Conservation (phyloP, 2,888 invertebrate species). For the Falcaria lacertinaria region DNA sequence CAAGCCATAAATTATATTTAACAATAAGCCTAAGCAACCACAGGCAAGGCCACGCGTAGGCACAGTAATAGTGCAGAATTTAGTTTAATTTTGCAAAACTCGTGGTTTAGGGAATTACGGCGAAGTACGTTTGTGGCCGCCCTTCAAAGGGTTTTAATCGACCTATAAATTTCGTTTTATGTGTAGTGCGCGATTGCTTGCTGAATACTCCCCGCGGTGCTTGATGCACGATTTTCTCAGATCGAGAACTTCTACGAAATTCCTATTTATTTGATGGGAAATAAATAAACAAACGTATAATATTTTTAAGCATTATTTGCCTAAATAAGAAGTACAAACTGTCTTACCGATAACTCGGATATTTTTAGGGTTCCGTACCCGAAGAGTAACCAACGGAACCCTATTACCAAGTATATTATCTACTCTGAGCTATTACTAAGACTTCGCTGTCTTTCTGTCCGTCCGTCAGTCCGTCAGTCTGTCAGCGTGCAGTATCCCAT, state of each 20-base stretch:
- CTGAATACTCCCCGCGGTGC: slow-evolving; percentile 14
- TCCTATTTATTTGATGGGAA: too few relatives aligned
- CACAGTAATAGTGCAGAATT: slow-evolving; percentile 15
- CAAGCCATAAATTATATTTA: background rate
- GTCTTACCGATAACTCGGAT: too few relatives aligned
- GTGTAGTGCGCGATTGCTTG: slow-evolving; percentile 38
- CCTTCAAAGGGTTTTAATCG: slow-evolving; percentile 62
- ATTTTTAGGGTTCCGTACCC: too few relatives aligned
- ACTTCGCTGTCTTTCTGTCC: too few relatives aligned
- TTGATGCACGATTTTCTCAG: background rate
- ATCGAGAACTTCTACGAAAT: background rate
- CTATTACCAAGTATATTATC: too few relatives aligned
- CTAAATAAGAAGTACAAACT: too few relatives aligned
- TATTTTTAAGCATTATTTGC: too few relatives aligned
- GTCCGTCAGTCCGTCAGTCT: too few relatives aligned
- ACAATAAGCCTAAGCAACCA: background rate
- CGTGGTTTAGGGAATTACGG: slow-evolving; percentile 56
- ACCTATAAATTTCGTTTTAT: slow-evolving; percentile 66
- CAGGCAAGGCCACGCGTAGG: slow-evolving; percentile 4
- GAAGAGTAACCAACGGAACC: too few relatives aligned
- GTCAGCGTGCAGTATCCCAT: too few relatives aligned
- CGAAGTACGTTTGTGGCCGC: slow-evolving; percentile 54
- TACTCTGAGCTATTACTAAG: too few relatives aligned
- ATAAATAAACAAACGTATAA: too few relatives aligned
- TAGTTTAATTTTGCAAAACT: slow-evolving; percentile 46